Conservation (phyloP, 1,140 invertebrate genomes). For the Bombus sylvicola region DNA sequence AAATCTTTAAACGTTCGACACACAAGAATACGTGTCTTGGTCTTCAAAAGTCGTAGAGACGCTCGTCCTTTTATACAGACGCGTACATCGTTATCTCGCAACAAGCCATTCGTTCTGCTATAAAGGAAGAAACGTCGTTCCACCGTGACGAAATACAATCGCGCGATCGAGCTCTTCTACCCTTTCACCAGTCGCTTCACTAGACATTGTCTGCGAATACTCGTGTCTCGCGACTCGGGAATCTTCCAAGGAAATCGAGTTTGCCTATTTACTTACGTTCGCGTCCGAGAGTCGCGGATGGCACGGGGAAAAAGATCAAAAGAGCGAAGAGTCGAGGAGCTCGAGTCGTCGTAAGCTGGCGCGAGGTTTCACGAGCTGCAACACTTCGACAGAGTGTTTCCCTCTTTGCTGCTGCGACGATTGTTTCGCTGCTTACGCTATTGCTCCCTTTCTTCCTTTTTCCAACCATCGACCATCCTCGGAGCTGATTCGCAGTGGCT, state of each 20-base stretch:
- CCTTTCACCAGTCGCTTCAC: neutral
- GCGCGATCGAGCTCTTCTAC: neutral
- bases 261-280: slow-evolving; percentile 60
- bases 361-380: slow-evolving; percentile 20
- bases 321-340: neutral
- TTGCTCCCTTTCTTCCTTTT: neutral
- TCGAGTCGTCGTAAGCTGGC: slow-evolving; percentile 1
- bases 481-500: slow-evolving; percentile 24
- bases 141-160: neutral
- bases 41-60: slow-evolving; percentile 33
- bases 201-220: slow-evolving; percentile 1
- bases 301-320: neutral
- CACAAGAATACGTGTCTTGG: slow-evolving; percentile 44
- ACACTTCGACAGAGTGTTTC: slow-evolving; percentile 12
- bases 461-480: slow-evolving; percentile 7
- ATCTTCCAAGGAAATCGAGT: slow-evolving; percentile 57
- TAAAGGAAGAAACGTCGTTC: neutral
- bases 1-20: slow-evolving; percentile 51
- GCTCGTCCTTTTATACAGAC: neutral
- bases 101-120: neutral
- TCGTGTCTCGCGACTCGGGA: neutral
- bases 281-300: slow-evolving; percentile 43
- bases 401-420: slow-evolving; percentile 13
- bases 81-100: neutral
- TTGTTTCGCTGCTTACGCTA: neutral